These are phyloP conservation scores for Dryobates pubescens DNA, from an alignment of 2,797 vertebrate genomes.

Conservation along the genomic window DNA sequence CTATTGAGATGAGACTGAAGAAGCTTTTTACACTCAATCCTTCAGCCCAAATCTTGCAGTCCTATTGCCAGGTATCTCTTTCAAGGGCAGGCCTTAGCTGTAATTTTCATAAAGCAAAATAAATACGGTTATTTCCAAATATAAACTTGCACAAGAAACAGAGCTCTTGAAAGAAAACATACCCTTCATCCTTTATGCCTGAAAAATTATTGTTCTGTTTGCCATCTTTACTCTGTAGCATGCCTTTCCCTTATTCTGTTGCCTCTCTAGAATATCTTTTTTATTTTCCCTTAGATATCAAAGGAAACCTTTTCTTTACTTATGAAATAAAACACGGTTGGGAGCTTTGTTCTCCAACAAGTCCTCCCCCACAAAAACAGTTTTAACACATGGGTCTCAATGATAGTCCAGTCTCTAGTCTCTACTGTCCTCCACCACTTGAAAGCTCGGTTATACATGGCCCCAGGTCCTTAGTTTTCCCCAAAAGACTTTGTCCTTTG, in stretches of 20 bases:
- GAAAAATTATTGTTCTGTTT: background rate
- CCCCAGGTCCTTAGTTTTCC: background rate
- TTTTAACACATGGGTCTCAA: background rate
- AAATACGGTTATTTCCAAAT: background rate
- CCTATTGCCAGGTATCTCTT: background rate
- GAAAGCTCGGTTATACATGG: background rate
- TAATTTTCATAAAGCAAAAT: background rate
- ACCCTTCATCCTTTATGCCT: background rate
- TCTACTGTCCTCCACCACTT: background rate
- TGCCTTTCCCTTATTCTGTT: background rate
- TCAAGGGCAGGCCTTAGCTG: background rate
- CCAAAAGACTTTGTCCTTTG: background rate
- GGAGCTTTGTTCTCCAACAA: background rate
- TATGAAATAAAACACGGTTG: background rate
- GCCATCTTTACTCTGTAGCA: background rate
- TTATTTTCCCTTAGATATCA: background rate
- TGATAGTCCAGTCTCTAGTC: background rate
- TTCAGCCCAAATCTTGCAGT: background rate
- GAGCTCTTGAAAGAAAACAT: background rate
- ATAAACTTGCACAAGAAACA: background rate
- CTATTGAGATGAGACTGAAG: background rate
- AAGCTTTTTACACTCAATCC: background rate
- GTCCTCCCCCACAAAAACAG: background rate
- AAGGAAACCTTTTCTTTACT: background rate
- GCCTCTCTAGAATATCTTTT: background rate